These are phyloP conservation scores for Microplitis mediator DNA, from an alignment of 1,140 invertebrate genomes.

Conservation along the genomic window DNA sequence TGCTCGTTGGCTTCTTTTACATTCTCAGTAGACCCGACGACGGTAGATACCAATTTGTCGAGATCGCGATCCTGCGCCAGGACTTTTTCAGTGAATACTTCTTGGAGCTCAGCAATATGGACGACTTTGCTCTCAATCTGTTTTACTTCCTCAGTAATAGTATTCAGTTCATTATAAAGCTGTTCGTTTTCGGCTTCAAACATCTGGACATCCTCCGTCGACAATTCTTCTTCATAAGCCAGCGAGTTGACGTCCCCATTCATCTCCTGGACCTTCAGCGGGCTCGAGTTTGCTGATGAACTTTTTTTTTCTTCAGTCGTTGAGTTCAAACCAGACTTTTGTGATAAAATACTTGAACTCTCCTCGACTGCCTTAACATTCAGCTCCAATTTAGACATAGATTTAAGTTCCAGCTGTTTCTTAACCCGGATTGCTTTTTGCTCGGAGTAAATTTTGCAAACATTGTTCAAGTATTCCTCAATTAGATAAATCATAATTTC, in stretches of 20 bases:
- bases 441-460: slow-evolving; percentile 87
- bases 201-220: slow-evolving; percentile 88
- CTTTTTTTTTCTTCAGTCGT: slow-evolving; percentile 46
- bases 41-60: slow-evolving; percentile 84
- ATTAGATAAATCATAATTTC: slow-evolving; percentile 76
- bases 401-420: slow-evolving; percentile 80
- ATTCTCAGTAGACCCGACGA: slow-evolving; percentile 92
- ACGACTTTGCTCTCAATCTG: slow-evolving; percentile 92
- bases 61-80: slow-evolving; percentile 93
- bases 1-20: slow-evolving; percentile 96
- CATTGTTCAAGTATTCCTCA: slow-evolving; percentile 80
- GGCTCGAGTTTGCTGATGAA: slow-evolving; percentile 40
- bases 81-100: slow-evolving; percentile 98
- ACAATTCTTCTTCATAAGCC: slow-evolving; percentile 69
- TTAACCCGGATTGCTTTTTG: slow-evolving; percentile 86
- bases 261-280: slow-evolving; percentile 53
- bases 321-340: slow-evolving; percentile 45
- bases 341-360: background rate
- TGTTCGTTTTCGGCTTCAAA: slow-evolving; percentile 86
- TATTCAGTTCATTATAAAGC: slow-evolving; percentile 85
- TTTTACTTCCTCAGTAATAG: slow-evolving; percentile 74
- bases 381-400: slow-evolving; percentile 74
- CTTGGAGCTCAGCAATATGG: slow-evolving; percentile 94
- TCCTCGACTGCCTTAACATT: slow-evolving; percentile 45
- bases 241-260: slow-evolving; percentile 50